These are phyloP conservation scores for Rotaria socialis DNA, from an alignment of 2,888 invertebrate species.

Conservation along the genomic window DNA sequence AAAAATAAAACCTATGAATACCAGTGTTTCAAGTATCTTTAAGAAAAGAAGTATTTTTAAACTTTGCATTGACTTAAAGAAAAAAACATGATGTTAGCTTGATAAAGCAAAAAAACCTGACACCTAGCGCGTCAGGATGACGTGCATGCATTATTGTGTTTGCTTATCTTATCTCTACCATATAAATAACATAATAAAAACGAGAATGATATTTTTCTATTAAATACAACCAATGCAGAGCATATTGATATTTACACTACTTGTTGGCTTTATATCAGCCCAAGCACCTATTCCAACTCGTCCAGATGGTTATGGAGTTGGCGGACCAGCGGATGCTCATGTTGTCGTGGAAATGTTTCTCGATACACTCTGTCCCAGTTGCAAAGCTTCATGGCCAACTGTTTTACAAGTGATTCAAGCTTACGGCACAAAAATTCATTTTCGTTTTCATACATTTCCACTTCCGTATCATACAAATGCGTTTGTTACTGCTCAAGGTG, in stretches of 20 bases:
- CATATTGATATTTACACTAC: background rate
- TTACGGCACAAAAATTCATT: conserved; percentile 50
- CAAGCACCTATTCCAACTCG: conserved; percentile 50
- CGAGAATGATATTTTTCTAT: background rate
- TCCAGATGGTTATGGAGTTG: conserved; percentile 50
- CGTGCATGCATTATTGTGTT: background rate
- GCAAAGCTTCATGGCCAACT: conserved; percentile 50
- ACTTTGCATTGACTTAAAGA: too few species aligned
- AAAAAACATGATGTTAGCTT: background rate
- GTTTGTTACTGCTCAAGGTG: conserved; percentile 50
- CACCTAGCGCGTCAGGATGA: background rate
- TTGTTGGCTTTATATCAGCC: background rate
- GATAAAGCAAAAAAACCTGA: background rate
- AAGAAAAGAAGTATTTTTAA: too few species aligned
- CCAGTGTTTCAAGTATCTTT: too few species aligned
- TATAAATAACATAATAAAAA: background rate
- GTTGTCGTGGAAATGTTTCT: conserved; percentile 51
- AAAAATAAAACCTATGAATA: too few species aligned
- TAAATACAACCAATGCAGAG: background rate
- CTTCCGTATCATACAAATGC: conserved; percentile 54
- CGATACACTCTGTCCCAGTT: conserved; percentile 53
- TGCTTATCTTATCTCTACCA: background rate
- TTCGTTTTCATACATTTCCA: conserved; percentile 52
- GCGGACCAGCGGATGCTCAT: conserved; percentile 49
- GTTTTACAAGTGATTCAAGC: conserved; percentile 50